These are phyloP conservation scores for Perodicticus potto DNA, from an alignment of 2,797 vertebrate genomes.

Conservation along the genomic window DNA sequence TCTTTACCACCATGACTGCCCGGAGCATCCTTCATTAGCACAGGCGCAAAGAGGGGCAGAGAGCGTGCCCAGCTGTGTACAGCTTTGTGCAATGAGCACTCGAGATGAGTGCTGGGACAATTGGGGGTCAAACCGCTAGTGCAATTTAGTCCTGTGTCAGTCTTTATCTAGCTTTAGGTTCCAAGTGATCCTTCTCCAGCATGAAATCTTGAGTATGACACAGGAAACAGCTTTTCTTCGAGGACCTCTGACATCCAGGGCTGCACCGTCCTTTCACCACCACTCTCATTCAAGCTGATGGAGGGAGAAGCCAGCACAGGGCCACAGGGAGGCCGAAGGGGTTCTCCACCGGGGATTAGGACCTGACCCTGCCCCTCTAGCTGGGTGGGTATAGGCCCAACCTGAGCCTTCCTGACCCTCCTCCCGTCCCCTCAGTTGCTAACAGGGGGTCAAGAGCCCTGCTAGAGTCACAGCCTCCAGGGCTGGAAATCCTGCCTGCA, in stretches of 20 bases:
- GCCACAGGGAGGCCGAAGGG: neutral
- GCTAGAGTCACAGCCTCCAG: neutral
- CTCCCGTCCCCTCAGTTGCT: accelerated
- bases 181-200: neutral
- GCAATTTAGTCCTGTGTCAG: neutral
- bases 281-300: accelerated
- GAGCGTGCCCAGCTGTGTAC: accelerated
- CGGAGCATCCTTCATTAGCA: neutral
- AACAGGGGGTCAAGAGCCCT: accelerated
- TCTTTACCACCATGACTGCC: neutral
- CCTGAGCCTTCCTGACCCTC: neutral
- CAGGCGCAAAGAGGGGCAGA: neutral
- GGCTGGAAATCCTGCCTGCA: too few species aligned
- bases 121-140: neutral
- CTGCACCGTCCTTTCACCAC: neutral
- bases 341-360: neutral
- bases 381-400: accelerated
- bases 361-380: accelerated
- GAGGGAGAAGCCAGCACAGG: neutral
- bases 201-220: neutral
- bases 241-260: neutral
- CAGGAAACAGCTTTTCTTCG: neutral
- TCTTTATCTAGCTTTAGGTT: neutral
- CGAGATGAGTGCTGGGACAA: neutral
- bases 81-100: too few species aligned